Conservation (phyloP, 2,888 invertebrate species). For the Aspidiotus rigidus region DNA sequence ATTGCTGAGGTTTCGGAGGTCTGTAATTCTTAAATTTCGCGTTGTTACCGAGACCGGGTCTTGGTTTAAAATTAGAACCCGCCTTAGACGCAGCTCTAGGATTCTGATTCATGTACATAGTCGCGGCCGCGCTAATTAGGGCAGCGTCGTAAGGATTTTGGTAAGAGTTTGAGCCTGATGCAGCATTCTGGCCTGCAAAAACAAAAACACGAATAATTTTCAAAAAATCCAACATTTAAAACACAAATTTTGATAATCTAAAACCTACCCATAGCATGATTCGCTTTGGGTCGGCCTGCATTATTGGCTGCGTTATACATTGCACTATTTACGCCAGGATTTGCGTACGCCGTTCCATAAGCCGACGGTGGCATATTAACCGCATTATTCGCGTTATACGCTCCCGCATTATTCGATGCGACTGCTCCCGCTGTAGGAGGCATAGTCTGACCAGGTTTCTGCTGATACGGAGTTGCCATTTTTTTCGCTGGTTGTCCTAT, state of each 20-base stretch:
- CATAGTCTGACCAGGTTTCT: constrained; percentile 6
- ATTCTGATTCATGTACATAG: constrained; percentile 36
- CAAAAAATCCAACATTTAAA: neutral
- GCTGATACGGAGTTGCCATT: constrained; percentile 5
- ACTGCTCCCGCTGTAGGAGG: neutral
- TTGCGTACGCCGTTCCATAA: constrained; percentile 12
- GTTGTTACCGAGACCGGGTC: constrained; percentile 29
- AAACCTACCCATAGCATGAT: constrained; percentile 7
- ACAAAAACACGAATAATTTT: neutral
- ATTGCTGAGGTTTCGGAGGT: constrained; percentile 58
- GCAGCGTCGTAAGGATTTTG: constrained; percentile 29
- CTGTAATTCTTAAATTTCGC: constrained; percentile 20
- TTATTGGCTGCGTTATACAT: constrained; percentile 13
- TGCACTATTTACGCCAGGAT: constrained; percentile 7
- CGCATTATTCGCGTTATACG: neutral
- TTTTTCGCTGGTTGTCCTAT: constrained; percentile 29
- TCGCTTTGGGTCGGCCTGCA: constrained; percentile 20
- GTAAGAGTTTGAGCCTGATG: constrained; percentile 12
- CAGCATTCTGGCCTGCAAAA: neutral
- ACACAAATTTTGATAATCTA: neutral
- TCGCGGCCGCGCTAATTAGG: constrained; percentile 32
- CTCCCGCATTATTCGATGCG: neutral
- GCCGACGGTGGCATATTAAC: constrained; percentile 8
- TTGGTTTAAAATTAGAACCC: constrained; percentile 18
- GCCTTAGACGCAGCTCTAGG: constrained; percentile 25